Evolutionary conservation across 2,888 invertebrate species (phyloP), one percentile per base, ranked within the genome.

Genomic region (Tinea pellionella): DNA sequence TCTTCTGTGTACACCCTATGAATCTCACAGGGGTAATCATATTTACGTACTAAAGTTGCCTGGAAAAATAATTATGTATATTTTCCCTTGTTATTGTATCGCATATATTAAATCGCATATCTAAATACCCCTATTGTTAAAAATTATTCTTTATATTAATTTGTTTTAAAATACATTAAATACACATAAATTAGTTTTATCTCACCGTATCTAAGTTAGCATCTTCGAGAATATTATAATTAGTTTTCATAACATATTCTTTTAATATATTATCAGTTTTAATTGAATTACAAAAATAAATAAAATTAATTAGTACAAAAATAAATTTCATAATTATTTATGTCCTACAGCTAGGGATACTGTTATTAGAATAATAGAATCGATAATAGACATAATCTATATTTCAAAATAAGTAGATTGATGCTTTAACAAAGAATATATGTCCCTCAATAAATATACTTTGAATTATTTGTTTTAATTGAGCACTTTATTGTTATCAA

Each of bases 1-100:
- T 97, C 97, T 65, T 91, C 88, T 0, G 97, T 96, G 66, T 89
- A 80, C 0, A 93, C 89, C 1, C 88, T 78, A 69, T 95, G 94
- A 43, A 91, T 89, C 80, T 95, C 94, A 6, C 92, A 90, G 0
- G 90, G 89, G 74, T 94, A 95, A 2, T 91, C 93, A 68, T 92
- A 90, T 68, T 85, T 87, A 63, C 64, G 70, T 65, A 84, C 75
- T 18, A 87, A 67, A 8, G 77, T 73, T 61, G 79, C 81, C 87
- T 87, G 66, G 13, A 47, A 47, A 15, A 15, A 16, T 15, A 47
- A 15, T 16, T 2, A 15, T 15, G 15, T 2, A 13, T 47, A 47
- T 41, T n/a, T n/a, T n/a, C n/a, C n/a, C n/a, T n/a, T n/a, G n/a
- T n/a, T n/a, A n/a, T n/a, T n/a, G n/a, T n/a, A n/a, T n/a, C n/a